Evolutionary conservation across 2,888 invertebrate species (phyloP), one percentile per base, ranked within the genome.

Genomic region (Acronicta leporina): DNA sequence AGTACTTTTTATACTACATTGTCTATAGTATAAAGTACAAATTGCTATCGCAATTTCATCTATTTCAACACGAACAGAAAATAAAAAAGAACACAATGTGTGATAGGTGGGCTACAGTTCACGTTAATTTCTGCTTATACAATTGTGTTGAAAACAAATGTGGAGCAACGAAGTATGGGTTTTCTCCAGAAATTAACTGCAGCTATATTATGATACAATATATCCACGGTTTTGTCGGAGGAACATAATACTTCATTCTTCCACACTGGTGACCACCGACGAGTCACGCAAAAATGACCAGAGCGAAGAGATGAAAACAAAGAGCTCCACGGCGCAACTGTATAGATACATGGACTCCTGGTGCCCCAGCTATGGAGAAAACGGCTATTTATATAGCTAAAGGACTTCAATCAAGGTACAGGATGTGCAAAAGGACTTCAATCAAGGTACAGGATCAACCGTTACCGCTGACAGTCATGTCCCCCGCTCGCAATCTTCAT

Each of bases 201-300:
- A 38, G 38, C n/a, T 38, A n/a, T n/a, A n/a, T 4, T 7, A 38
- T 6, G n/a, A 38, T n/a, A n/a, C 38, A n/a, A n/a, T n/a, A 13
- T 6, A 38, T 38, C 13, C 7, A 38, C n/a, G n/a, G 38, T 38
- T 38, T 38, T 38, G n/a, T n/a, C 38, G n/a, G 38, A 38, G 13
- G 43, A 13, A 43, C 43, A 25, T 25, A 20, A 13, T 6, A 25
- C 20, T 20, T 43, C 25, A 20, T 43, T 43, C 25, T 11, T 43
- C 11, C 20, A 43, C 25, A 43, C 43, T 25, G 43, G 43, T 43
- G 43, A 38, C 43, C 43, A 43, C 43, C 43, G 43, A 43, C 43
- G 20, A 25, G 10, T 25, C 43, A 25, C 11, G 43, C 43, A 43
- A 43, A 43, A 6, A 43, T 43, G 20, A 20, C 43, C 25, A 13